Evolutionary conservation across 1,140 invertebrate species (phyloP).

Genomic region (Pogonognathellus flavescens): DNA sequence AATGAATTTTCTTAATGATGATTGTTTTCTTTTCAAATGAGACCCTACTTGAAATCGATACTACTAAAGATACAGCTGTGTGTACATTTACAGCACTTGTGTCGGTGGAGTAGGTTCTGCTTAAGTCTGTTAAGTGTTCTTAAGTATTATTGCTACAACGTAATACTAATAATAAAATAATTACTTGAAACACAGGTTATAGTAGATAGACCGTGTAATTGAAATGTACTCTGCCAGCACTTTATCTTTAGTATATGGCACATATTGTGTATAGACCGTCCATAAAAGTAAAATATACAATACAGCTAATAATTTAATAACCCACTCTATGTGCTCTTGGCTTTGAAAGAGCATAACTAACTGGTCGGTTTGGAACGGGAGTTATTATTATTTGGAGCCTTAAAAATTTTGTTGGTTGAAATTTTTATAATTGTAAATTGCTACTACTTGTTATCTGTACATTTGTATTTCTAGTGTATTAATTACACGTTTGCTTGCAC

Average conservation of each 20-base stretch:
- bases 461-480: not conserved
- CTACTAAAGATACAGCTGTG: too few relatives aligned
- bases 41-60: conserved; percentile 31
- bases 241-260: too few relatives aligned
- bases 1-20: conserved; percentile 38
- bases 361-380: not conserved
- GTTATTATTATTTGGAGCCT: not conserved
- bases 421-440: conserved; percentile 44
- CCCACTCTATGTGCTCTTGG: too few relatives aligned
- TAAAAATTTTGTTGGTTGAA: not conserved
- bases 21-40: conserved; percentile 26
- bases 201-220: conserved; percentile 5
- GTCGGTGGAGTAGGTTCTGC: not conserved
- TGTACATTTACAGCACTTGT: too few relatives aligned
- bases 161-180: conserved; percentile 35
- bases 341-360: too few relatives aligned
- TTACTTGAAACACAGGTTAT: not conserved
- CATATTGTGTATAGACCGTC: too few relatives aligned
- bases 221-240: not conserved
- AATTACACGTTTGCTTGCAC: conserved; percentile 29
- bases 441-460: conserved; percentile 26
- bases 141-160: not conserved
- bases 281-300: too few relatives aligned
- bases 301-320: too few relatives aligned
- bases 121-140: not conserved